Conservation (phyloP, 1,140 invertebrate species). For the Hesperophylax magnus region DNA sequence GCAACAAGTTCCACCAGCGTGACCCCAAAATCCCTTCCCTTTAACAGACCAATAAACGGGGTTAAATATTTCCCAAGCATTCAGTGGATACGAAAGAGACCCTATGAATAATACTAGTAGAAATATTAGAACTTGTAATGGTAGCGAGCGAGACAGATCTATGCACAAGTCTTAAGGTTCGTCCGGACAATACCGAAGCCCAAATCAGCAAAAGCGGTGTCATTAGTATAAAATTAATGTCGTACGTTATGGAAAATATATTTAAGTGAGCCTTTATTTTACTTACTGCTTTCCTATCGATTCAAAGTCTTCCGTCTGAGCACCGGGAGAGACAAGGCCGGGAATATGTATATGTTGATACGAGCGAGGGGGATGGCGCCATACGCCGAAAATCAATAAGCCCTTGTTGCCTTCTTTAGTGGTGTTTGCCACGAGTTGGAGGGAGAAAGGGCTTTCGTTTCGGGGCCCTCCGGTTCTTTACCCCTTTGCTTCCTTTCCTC, state of each 20-base stretch:
- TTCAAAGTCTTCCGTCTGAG: constrained; percentile 22
- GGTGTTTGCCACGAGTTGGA: constrained; percentile 10
- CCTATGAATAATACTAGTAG: not conserved
- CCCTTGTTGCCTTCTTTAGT: constrained; percentile 39
- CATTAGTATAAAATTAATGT: not conserved
- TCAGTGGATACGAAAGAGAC: constrained; percentile 3
- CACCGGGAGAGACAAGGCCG: constrained; percentile 4
- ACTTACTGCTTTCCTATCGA: constrained; percentile 25
- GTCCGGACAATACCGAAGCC: not conserved
- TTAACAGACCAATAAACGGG: constrained; percentile 17
- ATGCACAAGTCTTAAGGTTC: constrained; percentile 30
- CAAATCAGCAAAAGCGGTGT: constrained; percentile 9
- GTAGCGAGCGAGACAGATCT: not conserved
- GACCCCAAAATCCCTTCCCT: constrained; percentile 5
- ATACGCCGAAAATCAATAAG: constrained; percentile 51
- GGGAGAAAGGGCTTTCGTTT: constrained; percentile 32
- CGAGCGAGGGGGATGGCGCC: constrained; percentile 7
- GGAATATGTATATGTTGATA: not conserved
- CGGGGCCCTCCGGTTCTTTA: constrained; percentile 7
- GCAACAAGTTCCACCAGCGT: constrained; percentile 33
- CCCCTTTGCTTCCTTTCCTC: constrained; percentile 21
- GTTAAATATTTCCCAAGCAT: constrained; percentile 29
- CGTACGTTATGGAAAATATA: constrained; percentile 5
- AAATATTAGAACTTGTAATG: not conserved
- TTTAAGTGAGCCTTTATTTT: constrained; percentile 9